Percentiles rank a stretch among this genome's conserved stretches.
Conservation (phyloP, 2,113 vertebrate genomes). For the Thunnus thynnus region DNA sequence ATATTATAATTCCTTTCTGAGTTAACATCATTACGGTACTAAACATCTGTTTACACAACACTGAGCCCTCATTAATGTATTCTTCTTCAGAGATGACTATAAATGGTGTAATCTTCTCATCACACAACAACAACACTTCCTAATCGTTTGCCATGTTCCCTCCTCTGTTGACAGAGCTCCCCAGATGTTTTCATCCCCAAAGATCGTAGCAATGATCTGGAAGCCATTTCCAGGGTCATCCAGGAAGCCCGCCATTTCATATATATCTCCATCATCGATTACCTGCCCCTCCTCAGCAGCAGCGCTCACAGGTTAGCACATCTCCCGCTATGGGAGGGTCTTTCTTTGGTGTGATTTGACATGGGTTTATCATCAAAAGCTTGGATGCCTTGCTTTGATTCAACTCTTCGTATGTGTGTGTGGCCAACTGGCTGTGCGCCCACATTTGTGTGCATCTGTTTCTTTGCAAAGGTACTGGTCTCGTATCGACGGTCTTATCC, state of each 20-base stretch:
- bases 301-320: slow-evolving; percentile 84
- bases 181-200: slow-evolving; percentile 93
- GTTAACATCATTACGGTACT: neutral
- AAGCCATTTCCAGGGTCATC: slow-evolving; percentile 94
- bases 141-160: neutral
- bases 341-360: neutral
- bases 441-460: slow-evolving; percentile 4
- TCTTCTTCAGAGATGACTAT: neutral
- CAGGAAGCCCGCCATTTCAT: slow-evolving; percentile 91
- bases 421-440: slow-evolving; percentile 23
- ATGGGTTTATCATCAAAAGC: slow-evolving; percentile 10
- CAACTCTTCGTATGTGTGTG: neutral
- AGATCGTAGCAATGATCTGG: slow-evolving; percentile 91
- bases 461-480: slow-evolving; percentile 92
- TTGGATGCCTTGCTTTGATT: slow-evolving; percentile 22
- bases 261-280: slow-evolving; percentile 93
- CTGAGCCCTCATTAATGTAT: neutral
- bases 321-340: neutral
- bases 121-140: neutral
- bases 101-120: neutral
- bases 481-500: slow-evolving; percentile 91
- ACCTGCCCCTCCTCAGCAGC: slow-evolving; percentile 89
- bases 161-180: slow-evolving; percentile 87
- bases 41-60: slow-evolving; percentile 9
- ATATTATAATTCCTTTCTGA: neutral